These are phyloP conservation scores for Cacoxenus indagator DNA, from an alignment of 2,888 invertebrate genomes.

Conservation along the genomic window DNA sequence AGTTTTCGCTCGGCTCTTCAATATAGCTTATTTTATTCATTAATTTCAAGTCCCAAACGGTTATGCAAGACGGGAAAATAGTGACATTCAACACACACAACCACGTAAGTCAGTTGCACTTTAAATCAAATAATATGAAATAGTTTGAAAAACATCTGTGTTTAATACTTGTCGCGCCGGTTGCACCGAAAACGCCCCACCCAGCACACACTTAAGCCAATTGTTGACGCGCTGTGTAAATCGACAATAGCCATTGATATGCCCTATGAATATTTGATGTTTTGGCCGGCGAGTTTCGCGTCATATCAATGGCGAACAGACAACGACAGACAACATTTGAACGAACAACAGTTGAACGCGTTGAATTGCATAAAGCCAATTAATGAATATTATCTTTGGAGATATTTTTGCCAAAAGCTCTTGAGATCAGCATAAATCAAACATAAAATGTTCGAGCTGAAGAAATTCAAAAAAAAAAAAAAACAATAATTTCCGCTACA, in stretches of 20 bases:
- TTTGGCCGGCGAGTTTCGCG: background rate
- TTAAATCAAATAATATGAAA: too few relatives aligned
- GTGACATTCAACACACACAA: too few relatives aligned
- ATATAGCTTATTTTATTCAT: too few relatives aligned
- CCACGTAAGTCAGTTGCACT: too few relatives aligned
- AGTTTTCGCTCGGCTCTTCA: too few relatives aligned
- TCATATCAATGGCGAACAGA: background rate
- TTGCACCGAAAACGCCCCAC: background rate
- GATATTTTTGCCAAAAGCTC: background rate
- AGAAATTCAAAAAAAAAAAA: background rate
- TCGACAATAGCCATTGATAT: background rate
- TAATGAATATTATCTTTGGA: background rate
- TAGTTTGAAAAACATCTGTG: background rate
- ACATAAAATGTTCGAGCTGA: background rate
- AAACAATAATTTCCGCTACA: background rate
- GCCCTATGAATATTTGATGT: constrained; percentile 26
- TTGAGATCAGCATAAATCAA: constrained; percentile 17
- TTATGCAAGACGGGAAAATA: too few relatives aligned
- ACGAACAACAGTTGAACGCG: background rate
- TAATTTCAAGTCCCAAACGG: too few relatives aligned
- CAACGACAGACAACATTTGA: background rate
- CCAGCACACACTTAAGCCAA: constrained; percentile 4
- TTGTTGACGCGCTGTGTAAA: background rate
- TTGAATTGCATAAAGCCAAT: background rate
- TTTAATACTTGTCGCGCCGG: background rate